Evolutionary conservation across 2,888 invertebrate genomes (phyloP), one percentile per base, ranked within the genome.

Genomic region (Sarcophaga variegata): DNA sequence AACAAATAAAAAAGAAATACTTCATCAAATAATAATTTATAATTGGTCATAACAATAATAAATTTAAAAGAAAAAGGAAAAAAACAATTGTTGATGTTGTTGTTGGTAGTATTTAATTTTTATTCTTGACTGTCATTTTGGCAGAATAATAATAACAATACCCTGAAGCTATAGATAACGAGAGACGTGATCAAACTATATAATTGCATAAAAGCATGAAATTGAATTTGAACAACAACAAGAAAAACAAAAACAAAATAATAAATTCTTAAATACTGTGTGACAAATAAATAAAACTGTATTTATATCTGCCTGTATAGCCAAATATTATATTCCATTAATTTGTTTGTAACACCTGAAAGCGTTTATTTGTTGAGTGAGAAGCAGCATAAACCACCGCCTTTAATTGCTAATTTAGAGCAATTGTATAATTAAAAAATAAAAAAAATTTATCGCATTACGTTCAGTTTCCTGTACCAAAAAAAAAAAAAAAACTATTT

Each of bases 161-260:
- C n/a, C 45, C 25, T 45, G 66, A 72, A 78, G 37, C 8, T 22
- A n/a, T 77, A 62, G 54, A 54, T 69, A 78, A 81, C 81, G 69
- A 79, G 37, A 87, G 75, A 87, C 87, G 87, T 87, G 87, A 84
- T 84, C 69, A 84, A 79, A 84, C 66, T 87, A 75, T 81, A 78
- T 81, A 76, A 66, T 76, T 20, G 49, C 20, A 49, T 49, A 47
- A 22, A 22, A 22, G 17, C 54, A 14, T 4, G 5, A 54, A 66
- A 66, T 27, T 27, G 62, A 37, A 78, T 27, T 81, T 62, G 47
- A 60, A 69, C n/a, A 25, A 22, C 27, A 72, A 66, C 5, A 59
- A 25, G 4, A 47, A 67, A 20, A 72, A 54, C 20, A 54, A 69
- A 20, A 47, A 49, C 14, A 10, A 37, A 17, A 66, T 17, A 37